Evolutionary conservation across 2,113 vertebrate species (phyloP), one percentile per base, ranked within the genome.

Genomic region (Pomatostomus ruficeps): DNA sequence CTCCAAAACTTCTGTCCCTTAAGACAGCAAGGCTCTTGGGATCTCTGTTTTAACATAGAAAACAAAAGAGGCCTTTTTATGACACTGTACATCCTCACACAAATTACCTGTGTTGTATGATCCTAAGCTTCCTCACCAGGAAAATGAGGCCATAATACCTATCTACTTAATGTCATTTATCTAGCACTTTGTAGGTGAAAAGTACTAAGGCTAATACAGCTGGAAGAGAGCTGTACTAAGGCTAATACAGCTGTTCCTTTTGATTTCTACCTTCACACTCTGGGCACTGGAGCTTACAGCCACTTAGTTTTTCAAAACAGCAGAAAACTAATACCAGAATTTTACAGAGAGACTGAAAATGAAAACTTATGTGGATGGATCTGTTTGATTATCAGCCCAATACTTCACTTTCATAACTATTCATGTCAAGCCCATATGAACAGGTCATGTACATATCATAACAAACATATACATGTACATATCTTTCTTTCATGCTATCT

Each of bases 301-400:
- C 91, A 51, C 12, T 67, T 63, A n/a, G 12, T 71, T 73, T 84
- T 81, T 43, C 12, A 71, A 59, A 93, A 40, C 3, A 51, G 6
- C 14, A 85, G 29, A 71, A 85, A 88, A 49, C 1, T 8, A 11
- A 8, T 25, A 51, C 4, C 4, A 20, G 22, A 85, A 79, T 88
- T 82, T 78, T 52, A 38, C 31, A 40, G 46, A 45, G 21, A 72
- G 3, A 3, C 21, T 20, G 7, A 29, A 14, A 71, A 62, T 7
- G 6, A 70, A 73, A 52, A 33, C 7, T 28, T 31, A 29, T 0
- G 0, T 24, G 55, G 11, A 22, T 18, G 15, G 26, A 78, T 7
- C 17, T 43, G 11, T 63, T 71, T 42, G 17, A 43, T 71, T 55
- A 78, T 38, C 38, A 43, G 62, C 17, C 14, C 25, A 33, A 14